Base-by-base conservation (phyloP, 2,888 invertebrate species). In the Gonocerus acuteangulatus region DNA sequence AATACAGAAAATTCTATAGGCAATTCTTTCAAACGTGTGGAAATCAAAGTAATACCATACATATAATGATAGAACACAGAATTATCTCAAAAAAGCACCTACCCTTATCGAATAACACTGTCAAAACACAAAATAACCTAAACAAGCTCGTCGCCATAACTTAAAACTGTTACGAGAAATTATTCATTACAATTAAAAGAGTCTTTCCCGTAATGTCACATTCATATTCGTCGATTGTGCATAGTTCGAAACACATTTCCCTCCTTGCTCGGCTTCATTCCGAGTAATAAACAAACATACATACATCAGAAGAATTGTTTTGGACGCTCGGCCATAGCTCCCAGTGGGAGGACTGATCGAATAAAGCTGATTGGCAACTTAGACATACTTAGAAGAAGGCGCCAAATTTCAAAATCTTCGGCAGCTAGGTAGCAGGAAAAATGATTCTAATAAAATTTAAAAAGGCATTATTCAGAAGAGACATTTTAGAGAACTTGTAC, bases 61-160 rank as follows among this genome's bases (percentile, higher is more conserved):
- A n/a, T n/a, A n/a, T n/a, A n/a, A n/a, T n/a, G n/a, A n/a, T n/a
- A n/a, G n/a, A n/a, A n/a, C n/a, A n/a, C n/a, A n/a, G n/a, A n/a
- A n/a, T n/a, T 34, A n/a, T 51, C 32, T 1, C 15, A 23, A 21
- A 32, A 2, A 32, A 13, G 42, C 13, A 52, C 54, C 15, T 42
- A 54, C 54, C 54, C 4, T 42, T 19, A 22, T 39, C 39, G 1
- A 54, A 1, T 11, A 54, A 21, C 16, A 54, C 36, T 22, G 39
- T 16, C 36, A 19, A 54, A 22, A 54, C 21, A 54, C 54, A 54
- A 39, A 54, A 54, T 42, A 54, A 42, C 42, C 54, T 54, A n/a
- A 54, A 23, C 9, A 42, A 9, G 22, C 39, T 39, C 36, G 36
- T 54, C 42, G 42, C 39, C 42, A 42, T 39, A 39, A 15, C 27